These are phyloP conservation scores for Galeruca laticollis DNA, from an alignment of 2,888 invertebrate species.

Conservation along the genomic window DNA sequence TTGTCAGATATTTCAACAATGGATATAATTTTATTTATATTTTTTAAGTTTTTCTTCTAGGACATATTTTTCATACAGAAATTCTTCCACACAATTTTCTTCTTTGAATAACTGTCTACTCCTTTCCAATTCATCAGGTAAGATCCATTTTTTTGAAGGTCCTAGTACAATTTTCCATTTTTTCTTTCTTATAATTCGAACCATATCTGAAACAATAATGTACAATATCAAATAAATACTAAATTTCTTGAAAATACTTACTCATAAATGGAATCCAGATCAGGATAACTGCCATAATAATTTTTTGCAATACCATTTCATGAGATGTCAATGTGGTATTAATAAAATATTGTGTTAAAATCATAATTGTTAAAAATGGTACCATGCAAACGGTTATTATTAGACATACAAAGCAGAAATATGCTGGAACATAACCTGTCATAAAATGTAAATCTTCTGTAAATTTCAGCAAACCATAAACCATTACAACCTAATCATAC, in stretches of 20 bases:
- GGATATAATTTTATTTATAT: constrained; percentile 29
- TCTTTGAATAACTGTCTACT: constrained; percentile 38
- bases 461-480: constrained; percentile 38
- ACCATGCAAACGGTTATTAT: constrained; percentile 21
- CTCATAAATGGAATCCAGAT: constrained; percentile 42
- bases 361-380: constrained; percentile 33
- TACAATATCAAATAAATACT: too few species aligned
- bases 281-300: constrained; percentile 24
- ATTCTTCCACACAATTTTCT: constrained; percentile 33
- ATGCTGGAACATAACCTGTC: constrained; percentile 34
- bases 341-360: constrained; percentile 34
- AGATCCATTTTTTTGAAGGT: constrained; percentile 37
- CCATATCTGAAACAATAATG: constrained; percentile 37
- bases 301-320: constrained; percentile 31
- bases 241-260: not conserved
- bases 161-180: constrained; percentile 24
- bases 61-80: constrained; percentile 42
- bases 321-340: constrained; percentile 13
- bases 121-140: constrained; percentile 26
- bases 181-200: constrained; percentile 40
- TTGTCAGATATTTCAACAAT: constrained; percentile 8
- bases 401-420: constrained; percentile 30
- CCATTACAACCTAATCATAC: constrained; percentile 4
- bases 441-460: constrained; percentile 39
- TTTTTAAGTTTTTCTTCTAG: constrained; percentile 37